These are phyloP conservation scores for Delphinapterus leucas DNA, from an alignment of 2,113 vertebrate species.

Conservation along the genomic window DNA sequence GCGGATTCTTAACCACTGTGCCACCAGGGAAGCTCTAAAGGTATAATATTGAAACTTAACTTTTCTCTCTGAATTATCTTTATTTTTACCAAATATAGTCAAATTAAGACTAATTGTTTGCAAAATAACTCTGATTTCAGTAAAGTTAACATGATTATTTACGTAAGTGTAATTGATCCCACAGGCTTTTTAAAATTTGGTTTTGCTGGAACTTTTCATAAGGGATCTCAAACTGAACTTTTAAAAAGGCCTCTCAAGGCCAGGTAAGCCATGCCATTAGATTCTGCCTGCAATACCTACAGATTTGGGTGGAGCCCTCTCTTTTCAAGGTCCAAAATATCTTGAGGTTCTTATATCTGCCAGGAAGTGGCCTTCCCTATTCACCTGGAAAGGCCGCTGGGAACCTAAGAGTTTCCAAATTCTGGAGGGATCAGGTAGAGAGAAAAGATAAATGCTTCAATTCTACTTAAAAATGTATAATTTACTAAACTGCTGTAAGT, in stretches of 20 bases:
- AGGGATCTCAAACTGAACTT: background rate
- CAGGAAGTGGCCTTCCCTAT: background rate
- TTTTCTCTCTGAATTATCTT: background rate
- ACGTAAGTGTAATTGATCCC: fast-evolving
- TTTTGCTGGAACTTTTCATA: background rate
- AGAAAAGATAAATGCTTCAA: background rate
- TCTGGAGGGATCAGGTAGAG: background rate
- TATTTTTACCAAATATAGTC: background rate
- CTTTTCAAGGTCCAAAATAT: background rate
- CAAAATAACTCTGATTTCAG: background rate
- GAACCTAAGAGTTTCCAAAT: background rate
- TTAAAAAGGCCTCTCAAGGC: background rate
- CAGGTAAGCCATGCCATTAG: background rate
- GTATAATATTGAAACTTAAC: background rate
- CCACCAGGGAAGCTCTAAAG: background rate
- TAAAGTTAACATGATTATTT: background rate
- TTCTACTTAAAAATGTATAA: background rate
- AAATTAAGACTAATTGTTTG: background rate
- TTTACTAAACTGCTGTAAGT: background rate
- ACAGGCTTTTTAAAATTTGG: background rate
- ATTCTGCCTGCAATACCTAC: background rate
- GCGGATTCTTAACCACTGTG: no score
- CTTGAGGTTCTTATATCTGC: background rate
- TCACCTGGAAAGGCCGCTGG: background rate
- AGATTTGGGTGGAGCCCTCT: background rate